Evolutionary conservation across 2,113 vertebrate species (phyloP).

Genomic region (Chaenocephalus aceratus): DNA sequence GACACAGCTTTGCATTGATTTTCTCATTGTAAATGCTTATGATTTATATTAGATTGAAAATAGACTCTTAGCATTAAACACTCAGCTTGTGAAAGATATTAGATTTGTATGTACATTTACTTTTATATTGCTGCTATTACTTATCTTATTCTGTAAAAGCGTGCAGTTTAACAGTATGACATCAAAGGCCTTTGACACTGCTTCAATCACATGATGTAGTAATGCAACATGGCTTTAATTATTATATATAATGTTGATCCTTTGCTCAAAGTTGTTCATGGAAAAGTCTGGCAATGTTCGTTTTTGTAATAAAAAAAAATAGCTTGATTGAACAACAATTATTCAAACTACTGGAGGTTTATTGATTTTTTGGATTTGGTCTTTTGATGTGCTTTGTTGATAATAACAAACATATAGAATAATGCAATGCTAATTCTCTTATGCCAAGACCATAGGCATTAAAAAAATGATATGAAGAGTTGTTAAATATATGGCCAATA

Average conservation of each 20-base stretch:
- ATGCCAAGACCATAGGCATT: neutral
- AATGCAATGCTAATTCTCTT: neutral
- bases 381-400: neutral
- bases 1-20: constrained; percentile 39
- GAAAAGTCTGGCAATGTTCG: neutral
- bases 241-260: neutral
- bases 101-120: neutral
- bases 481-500: neutral
- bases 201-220: neutral
- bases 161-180: constrained; percentile 1
- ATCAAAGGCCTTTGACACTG: neutral
- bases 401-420: neutral
- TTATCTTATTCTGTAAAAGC: neutral
- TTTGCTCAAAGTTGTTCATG: neutral
- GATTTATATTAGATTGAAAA: constrained; percentile 32
- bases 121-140: constrained; percentile 4
- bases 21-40: constrained; percentile 17
- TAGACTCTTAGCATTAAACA: neutral
- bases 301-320: neutral
- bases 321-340: neutral
- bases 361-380: neutral
- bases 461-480: neutral
- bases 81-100: neutral
- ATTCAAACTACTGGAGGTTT: too few species aligned
- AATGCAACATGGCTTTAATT: neutral